phyloP scores from a whole-genome alignment of 2,888 invertebrate species.

The Aphrophora alni region DNA sequence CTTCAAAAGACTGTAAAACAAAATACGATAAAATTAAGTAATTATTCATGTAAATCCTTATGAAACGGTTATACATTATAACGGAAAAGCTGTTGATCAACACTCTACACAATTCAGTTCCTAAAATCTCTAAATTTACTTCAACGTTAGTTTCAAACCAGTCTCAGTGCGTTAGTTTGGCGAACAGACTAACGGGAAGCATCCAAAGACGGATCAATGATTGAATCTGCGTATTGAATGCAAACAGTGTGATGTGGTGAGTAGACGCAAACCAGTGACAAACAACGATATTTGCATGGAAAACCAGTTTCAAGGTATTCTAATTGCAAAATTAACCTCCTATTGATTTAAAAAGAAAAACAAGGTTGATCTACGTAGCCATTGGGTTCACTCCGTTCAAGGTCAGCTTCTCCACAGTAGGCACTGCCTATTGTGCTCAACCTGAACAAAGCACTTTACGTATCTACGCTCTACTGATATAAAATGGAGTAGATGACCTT shows the following conservation, averaged over 20 bases:
- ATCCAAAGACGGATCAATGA: neutral
- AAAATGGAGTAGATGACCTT: too few species aligned
- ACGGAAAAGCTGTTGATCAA: too few species aligned
- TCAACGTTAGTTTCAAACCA: too few species aligned
- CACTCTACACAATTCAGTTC: too few species aligned
- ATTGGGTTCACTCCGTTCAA: conserved; percentile 6
- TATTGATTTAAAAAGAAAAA: conserved; percentile 9
- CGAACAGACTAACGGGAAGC: too few species aligned
- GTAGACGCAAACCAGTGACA: neutral
- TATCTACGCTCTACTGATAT: neutral
- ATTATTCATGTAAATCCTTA: too few species aligned
- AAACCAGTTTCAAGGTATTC: neutral
- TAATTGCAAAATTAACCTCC: conserved; percentile 9
- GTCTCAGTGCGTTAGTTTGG: too few species aligned
- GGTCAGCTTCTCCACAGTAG: neutral
- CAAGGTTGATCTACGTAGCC: conserved; percentile 2
- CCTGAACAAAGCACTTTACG: neutral
- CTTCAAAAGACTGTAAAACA: too few species aligned
- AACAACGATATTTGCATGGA: neutral
- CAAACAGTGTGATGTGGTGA: neutral
- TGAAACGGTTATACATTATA: too few species aligned
- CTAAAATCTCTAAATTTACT: too few species aligned
- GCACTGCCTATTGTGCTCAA: neutral
- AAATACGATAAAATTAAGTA: too few species aligned
- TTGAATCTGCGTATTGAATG: neutral